Conservation (phyloP, 2,113 vertebrate species). For the Himantopus leucocephalus region DNA sequence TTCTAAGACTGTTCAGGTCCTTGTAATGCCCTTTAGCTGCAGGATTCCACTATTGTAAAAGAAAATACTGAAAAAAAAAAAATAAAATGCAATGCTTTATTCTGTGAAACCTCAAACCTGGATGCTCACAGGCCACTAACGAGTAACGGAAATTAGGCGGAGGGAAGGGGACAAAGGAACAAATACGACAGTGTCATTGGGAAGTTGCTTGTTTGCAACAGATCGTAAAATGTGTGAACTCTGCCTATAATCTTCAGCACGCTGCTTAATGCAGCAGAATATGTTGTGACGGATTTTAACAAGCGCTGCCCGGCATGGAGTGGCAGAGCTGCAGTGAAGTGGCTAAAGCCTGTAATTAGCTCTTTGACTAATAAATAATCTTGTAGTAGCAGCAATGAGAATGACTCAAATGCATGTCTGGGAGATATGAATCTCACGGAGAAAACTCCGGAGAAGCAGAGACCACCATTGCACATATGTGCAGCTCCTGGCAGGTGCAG, state of each 20-base stretch:
- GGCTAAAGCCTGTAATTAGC: conserved; percentile 46
- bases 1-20: background rate
- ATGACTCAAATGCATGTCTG: background rate
- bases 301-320: background rate
- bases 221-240: conserved; percentile 18
- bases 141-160: background rate
- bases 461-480: rapidly evolving
- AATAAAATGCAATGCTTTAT: background rate
- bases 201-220: conserved; percentile 11
- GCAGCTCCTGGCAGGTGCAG: background rate
- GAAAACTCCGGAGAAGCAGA: background rate
- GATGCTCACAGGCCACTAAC: background rate
- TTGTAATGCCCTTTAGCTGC: background rate
- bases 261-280: conserved; percentile 51
- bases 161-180: background rate
- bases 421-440: background rate
- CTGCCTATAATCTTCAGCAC: background rate
- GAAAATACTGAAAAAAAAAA: no score
- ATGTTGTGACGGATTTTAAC: conserved; percentile 2
- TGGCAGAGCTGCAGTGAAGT: conserved; percentile 7
- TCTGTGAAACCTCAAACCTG: background rate
- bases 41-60: background rate
- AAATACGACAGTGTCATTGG: background rate
- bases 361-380: conserved; percentile 38
- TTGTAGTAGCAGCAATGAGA: background rate